These are phyloP conservation scores for honey bee (Apis mellifera) DNA, from an alignment of 1,140 invertebrate genomes.

Conservation along the genomic window Amel_HAv3.1 CM009936.2:1748501-1749000, in stretches of 20 bases:
- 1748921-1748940: no score
- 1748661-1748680: background rate
- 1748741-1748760: background rate
- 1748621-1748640: conserved; percentile 19
- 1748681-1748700: conserved; percentile 19
- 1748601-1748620: conserved; percentile 46
- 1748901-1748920: no score
- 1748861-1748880: no score
- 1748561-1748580: conserved; percentile 73
- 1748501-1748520: conserved; percentile 68
- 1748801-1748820: background rate
- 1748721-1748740: background rate
- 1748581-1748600: conserved; percentile 68
- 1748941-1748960: no score
- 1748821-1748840: background rate
- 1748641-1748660: background rate
- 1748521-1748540: conserved; percentile 67
- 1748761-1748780: background rate
- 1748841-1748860: no score
- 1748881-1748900: no score
- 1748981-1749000: no score
- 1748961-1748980: no score
- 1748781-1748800: no score
- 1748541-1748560: conserved; percentile 64
- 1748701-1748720: background rate